Evolutionary conservation across 2,113 vertebrate genomes (phyloP).

Genomic region (Cryptomyrus ogoouensis): DNA sequence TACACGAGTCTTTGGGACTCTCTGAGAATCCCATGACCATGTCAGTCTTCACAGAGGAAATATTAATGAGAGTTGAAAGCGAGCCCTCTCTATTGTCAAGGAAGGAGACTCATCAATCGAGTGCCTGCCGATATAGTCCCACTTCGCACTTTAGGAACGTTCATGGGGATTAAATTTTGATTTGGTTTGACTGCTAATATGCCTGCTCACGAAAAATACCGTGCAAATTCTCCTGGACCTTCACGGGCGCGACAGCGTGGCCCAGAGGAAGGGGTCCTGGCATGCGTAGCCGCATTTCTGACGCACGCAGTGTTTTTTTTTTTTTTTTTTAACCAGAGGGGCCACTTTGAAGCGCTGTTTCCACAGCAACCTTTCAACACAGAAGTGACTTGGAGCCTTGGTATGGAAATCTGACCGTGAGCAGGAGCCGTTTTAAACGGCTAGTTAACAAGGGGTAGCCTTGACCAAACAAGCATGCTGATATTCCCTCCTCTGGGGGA

Average conservation of each 20-base stretch:
- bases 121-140: background rate
- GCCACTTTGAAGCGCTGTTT: constrained; percentile 39
- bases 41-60: background rate
- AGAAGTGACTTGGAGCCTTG: constrained; percentile 26
- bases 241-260: too few species aligned
- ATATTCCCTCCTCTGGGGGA: background rate
- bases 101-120: background rate
- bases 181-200: background rate
- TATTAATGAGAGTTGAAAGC: background rate
- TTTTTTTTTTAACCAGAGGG: background rate
- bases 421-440: background rate
- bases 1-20: background rate
- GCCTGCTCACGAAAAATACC: background rate
- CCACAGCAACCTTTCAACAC: constrained; percentile 46
- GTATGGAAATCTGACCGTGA: constrained; percentile 16
- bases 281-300: background rate
- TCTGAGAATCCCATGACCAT: background rate
- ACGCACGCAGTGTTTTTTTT: background rate
- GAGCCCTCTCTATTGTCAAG: background rate
- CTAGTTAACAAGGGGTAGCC: background rate
- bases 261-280: background rate
- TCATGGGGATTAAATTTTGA: background rate
- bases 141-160: background rate
- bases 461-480: background rate
- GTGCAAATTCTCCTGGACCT: background rate